Evolutionary conservation across 2,888 invertebrate species (phyloP).

Genomic region (Exocentrus adspersus): DNA sequence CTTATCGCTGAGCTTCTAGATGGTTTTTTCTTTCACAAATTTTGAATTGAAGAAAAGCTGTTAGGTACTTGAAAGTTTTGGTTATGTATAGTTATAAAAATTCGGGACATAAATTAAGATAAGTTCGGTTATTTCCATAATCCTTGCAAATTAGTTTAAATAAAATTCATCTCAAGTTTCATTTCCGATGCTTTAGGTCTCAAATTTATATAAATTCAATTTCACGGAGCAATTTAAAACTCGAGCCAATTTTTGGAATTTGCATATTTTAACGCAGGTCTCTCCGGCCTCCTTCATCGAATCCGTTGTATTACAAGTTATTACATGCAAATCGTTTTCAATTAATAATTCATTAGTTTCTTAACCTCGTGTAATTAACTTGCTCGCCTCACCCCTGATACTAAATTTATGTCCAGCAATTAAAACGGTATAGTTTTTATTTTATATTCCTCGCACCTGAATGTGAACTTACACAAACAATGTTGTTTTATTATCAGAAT

Average conservation of each 20-base stretch:
- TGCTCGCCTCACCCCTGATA: background rate
- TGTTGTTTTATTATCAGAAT: too few species aligned
- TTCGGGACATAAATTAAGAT: too few species aligned
- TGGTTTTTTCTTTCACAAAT: too few species aligned
- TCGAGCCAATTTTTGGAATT: constrained; percentile 34
- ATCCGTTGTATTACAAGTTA: background rate
- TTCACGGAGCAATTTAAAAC: constrained; percentile 32
- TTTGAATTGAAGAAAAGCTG: too few species aligned
- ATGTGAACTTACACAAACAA: too few species aligned
- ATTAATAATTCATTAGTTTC: constrained; percentile 4
- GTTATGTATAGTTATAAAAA: too few species aligned
- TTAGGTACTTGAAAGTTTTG: too few species aligned
- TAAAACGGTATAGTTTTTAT: too few species aligned
- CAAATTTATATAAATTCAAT: constrained; percentile 38
- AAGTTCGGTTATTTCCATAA: too few species aligned
- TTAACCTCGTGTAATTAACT: background rate
- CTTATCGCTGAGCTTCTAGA: too few species aligned
- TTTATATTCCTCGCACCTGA: too few species aligned
- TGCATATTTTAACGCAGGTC: constrained; percentile 36
- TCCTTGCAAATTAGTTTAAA: constrained; percentile 9
- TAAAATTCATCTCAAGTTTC: constrained; percentile 30
- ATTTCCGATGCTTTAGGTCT: constrained; percentile 32
- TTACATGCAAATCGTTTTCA: constrained; percentile 13
- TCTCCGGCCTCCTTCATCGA: constrained; percentile 21
- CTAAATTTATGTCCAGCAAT: too few species aligned